Conservation (phyloP, 2,888 invertebrate genomes). For the Pogonocherus hispidulus region DNA sequence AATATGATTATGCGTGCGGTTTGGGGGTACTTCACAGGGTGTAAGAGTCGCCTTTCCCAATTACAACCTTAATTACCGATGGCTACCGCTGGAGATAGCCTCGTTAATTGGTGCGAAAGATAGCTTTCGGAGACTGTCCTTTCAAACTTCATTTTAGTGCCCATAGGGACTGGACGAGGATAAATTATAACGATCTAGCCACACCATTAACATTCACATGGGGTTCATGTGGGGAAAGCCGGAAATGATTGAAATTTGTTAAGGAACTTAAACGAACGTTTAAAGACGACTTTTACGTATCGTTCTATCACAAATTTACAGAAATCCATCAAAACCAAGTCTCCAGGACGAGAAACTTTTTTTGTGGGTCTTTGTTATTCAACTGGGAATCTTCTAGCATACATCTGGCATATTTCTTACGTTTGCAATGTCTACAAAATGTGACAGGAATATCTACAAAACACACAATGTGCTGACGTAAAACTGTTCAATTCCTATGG, state of each 20-base stretch:
- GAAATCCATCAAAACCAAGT: too few relatives aligned
- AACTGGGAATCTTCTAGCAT: too few relatives aligned
- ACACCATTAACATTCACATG: slow-evolving; percentile 13
- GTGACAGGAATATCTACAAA: too few relatives aligned
- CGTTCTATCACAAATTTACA: too few relatives aligned
- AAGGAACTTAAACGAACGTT: too few relatives aligned
- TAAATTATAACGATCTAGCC: slow-evolving; percentile 14
- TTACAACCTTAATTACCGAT: slow-evolving; percentile 34
- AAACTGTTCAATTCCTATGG: too few relatives aligned
- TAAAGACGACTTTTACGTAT: too few relatives aligned
- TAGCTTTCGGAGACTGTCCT: not conserved
- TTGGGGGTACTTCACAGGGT: slow-evolving; percentile 6
- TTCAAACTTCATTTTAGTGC: slow-evolving; percentile 18
- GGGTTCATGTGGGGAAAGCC: not conserved
- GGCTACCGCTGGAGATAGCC: slow-evolving; percentile 37
- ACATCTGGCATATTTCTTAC: too few relatives aligned
- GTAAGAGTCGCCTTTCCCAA: slow-evolving; percentile 18
- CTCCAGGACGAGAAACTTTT: too few relatives aligned
- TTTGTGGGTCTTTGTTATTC: too few relatives aligned
- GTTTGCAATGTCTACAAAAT: too few relatives aligned
- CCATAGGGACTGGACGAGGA: not conserved
- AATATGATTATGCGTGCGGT: not conserved
- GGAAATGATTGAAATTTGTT: not conserved
- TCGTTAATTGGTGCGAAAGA: slow-evolving; percentile 36
- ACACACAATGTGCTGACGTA: too few relatives aligned